phyloP scores from a whole-genome alignment of 2,888 invertebrate genomes.

The Drosophila antonietae region DNA sequence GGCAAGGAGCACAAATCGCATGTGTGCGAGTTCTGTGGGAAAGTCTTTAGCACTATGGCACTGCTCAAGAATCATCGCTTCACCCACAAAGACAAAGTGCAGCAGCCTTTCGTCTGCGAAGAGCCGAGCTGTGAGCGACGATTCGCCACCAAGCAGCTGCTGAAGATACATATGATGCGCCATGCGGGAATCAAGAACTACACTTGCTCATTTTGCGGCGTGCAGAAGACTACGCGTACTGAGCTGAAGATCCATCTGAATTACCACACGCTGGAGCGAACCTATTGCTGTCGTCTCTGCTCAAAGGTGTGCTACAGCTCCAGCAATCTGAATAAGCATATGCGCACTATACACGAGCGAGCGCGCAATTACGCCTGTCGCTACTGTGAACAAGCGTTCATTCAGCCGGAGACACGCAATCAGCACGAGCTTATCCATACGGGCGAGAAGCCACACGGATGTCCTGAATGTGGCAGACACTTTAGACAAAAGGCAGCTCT shows the following conservation, averaged over 20 bases:
- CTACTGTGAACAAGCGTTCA: conserved; percentile 74
- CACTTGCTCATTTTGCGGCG: conserved; percentile 78
- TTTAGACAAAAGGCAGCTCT: conserved; percentile 76
- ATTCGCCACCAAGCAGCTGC: conserved; percentile 74
- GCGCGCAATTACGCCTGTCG: conserved; percentile 73
- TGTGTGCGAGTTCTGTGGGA: conserved; percentile 81
- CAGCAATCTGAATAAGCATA: conserved; percentile 78
- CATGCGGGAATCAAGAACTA: conserved; percentile 82
- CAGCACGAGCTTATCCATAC: conserved; percentile 82
- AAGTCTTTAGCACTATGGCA: conserved; percentile 67
- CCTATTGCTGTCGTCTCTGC: conserved; percentile 76
- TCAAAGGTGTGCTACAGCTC: conserved; percentile 77
- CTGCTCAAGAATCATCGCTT: conserved; percentile 74
- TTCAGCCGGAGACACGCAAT: conserved; percentile 74
- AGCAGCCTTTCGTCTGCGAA: conserved; percentile 68
- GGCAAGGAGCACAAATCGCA: conserved; percentile 70
- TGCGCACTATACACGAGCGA: conserved; percentile 77
- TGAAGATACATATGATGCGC: conserved; percentile 81
- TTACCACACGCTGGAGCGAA: conserved; percentile 80
- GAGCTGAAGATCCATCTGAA: conserved; percentile 81
- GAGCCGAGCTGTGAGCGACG: conserved; percentile 63
- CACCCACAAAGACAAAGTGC: conserved; percentile 69
- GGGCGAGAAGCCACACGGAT: conserved; percentile 79
- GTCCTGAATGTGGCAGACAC: conserved; percentile 68
- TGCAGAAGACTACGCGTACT: conserved; percentile 80